Evolutionary conservation across 1,140 invertebrate species (phyloP), one percentile per base, ranked within the genome.

Genomic region (Orchesella cincta): DNA sequence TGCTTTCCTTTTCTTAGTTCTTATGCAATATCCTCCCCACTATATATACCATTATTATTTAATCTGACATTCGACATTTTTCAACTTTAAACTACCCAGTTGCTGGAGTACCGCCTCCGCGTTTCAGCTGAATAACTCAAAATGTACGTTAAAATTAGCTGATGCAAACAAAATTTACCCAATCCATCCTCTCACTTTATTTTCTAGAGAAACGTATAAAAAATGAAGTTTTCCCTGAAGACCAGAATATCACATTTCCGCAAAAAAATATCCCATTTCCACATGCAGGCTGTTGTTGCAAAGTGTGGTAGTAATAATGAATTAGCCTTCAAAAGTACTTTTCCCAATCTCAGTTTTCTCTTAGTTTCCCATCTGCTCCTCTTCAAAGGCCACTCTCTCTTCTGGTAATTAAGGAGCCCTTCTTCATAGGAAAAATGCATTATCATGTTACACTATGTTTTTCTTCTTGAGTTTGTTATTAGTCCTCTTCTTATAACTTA

Each of bases 371-470:
- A n/a, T 26, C 52, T 57, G 14, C 52, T 26, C 52, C 14, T 26
- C 3, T n/a, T 57, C 52, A 57, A 3, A 12, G 23, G 5, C 52
- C 52, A 57, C 5, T n/a, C 23, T 57, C 23, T 57, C 52, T 57
- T 23, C 23, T 57, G 12, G 52, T 57, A 57, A 57, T 57, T 57
- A 57, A n/a, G 52, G 52, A 57, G 52, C 8, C 23, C 52, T 26
- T n/a, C 52, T n/a, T n/a, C 52, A 57, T 57, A n/a, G 52, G 52
- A 57, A n/a, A 57, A 57, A 57, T 57, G 52, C 52, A 57, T 57
- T 57, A 57, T 14, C 52, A 57, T 57, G 5, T n/a, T 57, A 46
- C 18, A 18, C 39, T 46, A 46, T 46, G 5, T 46, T n/a, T 18
- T 46, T 46, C 18, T 46, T 18, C 39, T 46, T 8, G 18, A 46